phyloP scores from a whole-genome alignment of 2,113 vertebrate genomes.

The Tragelaphus strepsiceros region DNA sequence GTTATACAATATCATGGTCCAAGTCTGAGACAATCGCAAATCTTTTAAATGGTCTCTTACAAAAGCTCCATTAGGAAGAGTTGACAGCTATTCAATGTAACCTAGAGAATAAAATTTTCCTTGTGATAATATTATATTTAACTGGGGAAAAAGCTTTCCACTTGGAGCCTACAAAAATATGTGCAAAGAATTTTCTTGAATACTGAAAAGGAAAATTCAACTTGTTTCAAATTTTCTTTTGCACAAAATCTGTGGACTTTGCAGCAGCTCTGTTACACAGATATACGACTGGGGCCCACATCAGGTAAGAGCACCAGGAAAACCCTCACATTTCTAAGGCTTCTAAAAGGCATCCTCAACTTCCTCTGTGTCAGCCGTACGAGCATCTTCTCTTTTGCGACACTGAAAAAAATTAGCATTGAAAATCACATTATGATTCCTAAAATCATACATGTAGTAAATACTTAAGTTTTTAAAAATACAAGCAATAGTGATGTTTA shows the following conservation, averaged over 20 bases:
- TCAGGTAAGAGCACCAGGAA: neutral
- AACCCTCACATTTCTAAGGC: neutral
- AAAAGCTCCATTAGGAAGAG: neutral
- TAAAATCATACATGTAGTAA: neutral
- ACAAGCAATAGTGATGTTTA: neutral
- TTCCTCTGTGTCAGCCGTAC: neutral
- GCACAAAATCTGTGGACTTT: neutral
- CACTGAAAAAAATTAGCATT: constrained; percentile 39
- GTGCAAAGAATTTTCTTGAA: constrained; percentile 15
- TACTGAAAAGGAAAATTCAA: neutral
- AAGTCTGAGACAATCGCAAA: neutral
- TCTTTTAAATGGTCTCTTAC: neutral
- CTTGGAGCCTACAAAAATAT: neutral
- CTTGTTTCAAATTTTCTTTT: constrained; percentile 2
- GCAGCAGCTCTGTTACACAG: neutral
- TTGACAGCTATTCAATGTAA: neutral
- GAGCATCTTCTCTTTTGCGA: fast-evolving
- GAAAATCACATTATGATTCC: neutral
- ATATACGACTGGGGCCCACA: neutral
- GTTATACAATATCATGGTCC: neutral
- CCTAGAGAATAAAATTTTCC: neutral
- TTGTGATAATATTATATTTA: neutral
- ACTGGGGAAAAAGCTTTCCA: neutral
- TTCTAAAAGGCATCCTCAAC: neutral
- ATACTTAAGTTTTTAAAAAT: neutral